phyloP scores from a whole-genome alignment of 2,113 vertebrate genomes.

The Speoplatyrhinus poulsoni region DNA sequence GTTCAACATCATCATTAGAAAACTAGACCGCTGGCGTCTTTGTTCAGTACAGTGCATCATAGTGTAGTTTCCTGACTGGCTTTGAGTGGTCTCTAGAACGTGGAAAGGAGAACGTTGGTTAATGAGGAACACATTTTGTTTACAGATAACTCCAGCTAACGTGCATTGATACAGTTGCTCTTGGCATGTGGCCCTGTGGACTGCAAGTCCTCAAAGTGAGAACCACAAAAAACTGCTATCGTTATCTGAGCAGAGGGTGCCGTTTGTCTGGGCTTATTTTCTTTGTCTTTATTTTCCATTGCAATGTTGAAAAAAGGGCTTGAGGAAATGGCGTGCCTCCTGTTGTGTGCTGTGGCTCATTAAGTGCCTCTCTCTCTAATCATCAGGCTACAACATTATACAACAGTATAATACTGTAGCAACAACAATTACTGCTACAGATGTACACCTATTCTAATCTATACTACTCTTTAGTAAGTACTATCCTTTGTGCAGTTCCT shows the following conservation, averaged over 20 bases:
- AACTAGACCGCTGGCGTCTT: slow-evolving; percentile 30
- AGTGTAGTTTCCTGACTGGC: slow-evolving; percentile 60
- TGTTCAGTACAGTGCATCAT: slow-evolving; percentile 33
- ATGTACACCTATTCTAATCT: slow-evolving; percentile 1
- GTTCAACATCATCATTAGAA: slow-evolving; percentile 38
- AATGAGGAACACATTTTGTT: slow-evolving; percentile 71
- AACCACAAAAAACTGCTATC: slow-evolving; percentile 56
- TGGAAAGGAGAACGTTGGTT: slow-evolving; percentile 39
- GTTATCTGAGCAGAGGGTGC: slow-evolving; percentile 55
- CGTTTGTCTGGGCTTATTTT: slow-evolving; percentile 59
- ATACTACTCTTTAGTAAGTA: neutral
- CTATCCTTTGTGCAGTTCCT: neutral
- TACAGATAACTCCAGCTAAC: slow-evolving; percentile 67
- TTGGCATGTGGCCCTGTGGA: slow-evolving; percentile 61
- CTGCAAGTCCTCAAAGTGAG: slow-evolving; percentile 46
- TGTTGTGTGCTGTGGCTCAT: slow-evolving; percentile 43
- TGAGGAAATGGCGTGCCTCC: slow-evolving; percentile 50
- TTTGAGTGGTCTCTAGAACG: slow-evolving; percentile 32
- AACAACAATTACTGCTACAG: slow-evolving; percentile 31
- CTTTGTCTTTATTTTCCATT: slow-evolving; percentile 65
- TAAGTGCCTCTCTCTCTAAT: slow-evolving; percentile 28
- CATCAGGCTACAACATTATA: slow-evolving; percentile 1
- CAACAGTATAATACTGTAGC: neutral
- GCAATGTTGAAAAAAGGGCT: slow-evolving; percentile 48
- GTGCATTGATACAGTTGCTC: slow-evolving; percentile 64